phyloP scores from a whole-genome alignment of 2,797 vertebrate genomes.

The Salarias fasciatus region DNA sequence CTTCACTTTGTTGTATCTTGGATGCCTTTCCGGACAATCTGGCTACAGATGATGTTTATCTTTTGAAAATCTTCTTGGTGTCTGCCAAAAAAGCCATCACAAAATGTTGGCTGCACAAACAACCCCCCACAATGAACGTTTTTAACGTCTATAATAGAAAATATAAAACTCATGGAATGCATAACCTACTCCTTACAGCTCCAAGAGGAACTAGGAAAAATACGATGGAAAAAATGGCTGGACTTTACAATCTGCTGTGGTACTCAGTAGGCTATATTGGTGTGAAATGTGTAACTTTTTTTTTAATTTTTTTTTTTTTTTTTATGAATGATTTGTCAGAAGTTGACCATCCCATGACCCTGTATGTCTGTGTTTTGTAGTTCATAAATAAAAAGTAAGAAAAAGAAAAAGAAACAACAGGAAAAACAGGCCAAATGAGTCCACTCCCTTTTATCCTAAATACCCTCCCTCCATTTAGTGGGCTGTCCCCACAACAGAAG shows the following conservation, averaged over 20 bases:
- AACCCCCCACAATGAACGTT: not conserved
- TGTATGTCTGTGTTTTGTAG: too few species aligned
- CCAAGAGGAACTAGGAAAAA: not conserved
- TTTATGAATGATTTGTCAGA: too few species aligned
- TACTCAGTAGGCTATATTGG: too few species aligned
- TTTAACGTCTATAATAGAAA: not conserved
- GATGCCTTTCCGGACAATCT: not conserved
- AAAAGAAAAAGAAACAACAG: too few species aligned
- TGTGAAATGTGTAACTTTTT: too few species aligned
- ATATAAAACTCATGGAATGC: not conserved
- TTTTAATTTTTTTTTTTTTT: too few species aligned
- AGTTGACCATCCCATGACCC: too few species aligned
- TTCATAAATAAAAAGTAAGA: too few species aligned
- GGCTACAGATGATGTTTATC: not conserved
- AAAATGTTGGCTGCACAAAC: not conserved
- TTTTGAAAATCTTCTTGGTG: not conserved
- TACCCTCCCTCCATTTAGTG: slow-evolving; percentile 50
- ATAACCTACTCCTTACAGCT: not conserved
- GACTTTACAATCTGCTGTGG: not conserved
- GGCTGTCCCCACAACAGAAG: slow-evolving; percentile 26
- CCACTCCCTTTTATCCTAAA: slow-evolving; percentile 49
- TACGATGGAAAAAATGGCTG: not conserved
- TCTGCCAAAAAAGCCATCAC: not conserved
- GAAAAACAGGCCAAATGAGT: slow-evolving; percentile 52
- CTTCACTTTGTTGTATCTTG: not conserved